Base-by-base conservation (phyloP, 1,140 invertebrate species). In the Aphelenchoides avenae region DNA sequence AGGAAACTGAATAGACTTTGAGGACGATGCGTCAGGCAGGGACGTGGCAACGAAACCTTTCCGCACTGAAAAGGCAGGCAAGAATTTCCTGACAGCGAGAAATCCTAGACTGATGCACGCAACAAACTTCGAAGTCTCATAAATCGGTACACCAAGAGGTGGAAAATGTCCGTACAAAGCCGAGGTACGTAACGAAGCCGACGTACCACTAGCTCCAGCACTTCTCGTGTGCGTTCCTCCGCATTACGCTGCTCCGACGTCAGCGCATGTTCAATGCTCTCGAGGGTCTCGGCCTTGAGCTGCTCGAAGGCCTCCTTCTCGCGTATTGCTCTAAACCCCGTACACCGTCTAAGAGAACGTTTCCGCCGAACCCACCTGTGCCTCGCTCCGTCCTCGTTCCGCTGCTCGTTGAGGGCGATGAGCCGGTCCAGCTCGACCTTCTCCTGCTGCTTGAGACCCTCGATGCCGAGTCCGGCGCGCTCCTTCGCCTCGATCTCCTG, bases 391-490 rank as follows among this genome's bases (percentile, higher is more conserved):
- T 68, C 39, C 9, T 30, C 26, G 50, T 68, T 68, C n/a, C 64
- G 29, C 34, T 49, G n/a, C 20, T 70, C 62, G 36, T 68, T 68
- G 31, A 39, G 36, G 34, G 41, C 42, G 30, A 68, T 43, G 20
- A 66, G 34, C 26, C 26, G 18, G 24, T 68, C 58, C 26, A 68
- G 39, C 31, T 68, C 66, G 24, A 57, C 66, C 6, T 29, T 31
- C 41, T 68, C 68, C 27, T 60, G 61, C 27, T 27, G 33, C 22
- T 52, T 46, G 9, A 71, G 33, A 3, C 33, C 24, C 40, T 60
- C 63, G 29, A 61, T 50, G 11, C 61, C 66, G 5, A 61, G 20
- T 27, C 43, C 50, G 13, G 60, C 41, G 7, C 24, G 15, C 22
- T 52, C 62, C 36, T 68, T 66, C 5, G 27, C 5, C 11, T 24